Conservation (phyloP, 2,888 invertebrate genomes). For the Xestobium rufovillosum region DNA sequence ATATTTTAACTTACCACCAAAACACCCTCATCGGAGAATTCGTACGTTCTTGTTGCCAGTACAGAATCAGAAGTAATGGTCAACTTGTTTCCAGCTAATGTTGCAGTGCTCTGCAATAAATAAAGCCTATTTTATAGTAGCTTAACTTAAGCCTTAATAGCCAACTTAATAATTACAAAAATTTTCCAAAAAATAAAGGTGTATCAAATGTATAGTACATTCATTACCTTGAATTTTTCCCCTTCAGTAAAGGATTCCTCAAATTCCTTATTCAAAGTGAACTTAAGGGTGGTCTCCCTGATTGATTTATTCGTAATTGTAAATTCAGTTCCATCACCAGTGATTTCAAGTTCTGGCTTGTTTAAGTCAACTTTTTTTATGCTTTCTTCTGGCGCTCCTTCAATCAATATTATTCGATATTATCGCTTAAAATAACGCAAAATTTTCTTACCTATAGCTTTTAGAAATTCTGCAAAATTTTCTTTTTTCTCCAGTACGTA, state of each 20-base stretch:
- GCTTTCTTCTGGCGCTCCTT: slow-evolving; percentile 23
- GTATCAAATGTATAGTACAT: slow-evolving; percentile 8
- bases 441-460: slow-evolving; percentile 24
- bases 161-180: too few relatives aligned
- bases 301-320: slow-evolving; percentile 11
- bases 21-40: too few relatives aligned
- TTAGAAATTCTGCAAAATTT: slow-evolving; percentile 27
- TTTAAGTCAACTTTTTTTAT: slow-evolving; percentile 20
- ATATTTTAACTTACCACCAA: too few relatives aligned
- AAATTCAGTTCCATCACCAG: slow-evolving; percentile 18
- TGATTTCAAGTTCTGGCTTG: slow-evolving; percentile 21
- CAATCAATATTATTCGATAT: slow-evolving; percentile 6
- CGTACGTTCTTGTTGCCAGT: too few relatives aligned
- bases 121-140: slow-evolving; percentile 3
- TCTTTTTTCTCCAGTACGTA: slow-evolving; percentile 26
- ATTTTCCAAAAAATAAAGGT: slow-evolving; percentile 3
- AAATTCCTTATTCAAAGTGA: slow-evolving; percentile 21
- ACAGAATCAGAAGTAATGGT: slow-evolving; percentile 19
- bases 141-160: neutral
- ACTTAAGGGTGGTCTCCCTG: too few relatives aligned
- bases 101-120: slow-evolving; percentile 21
- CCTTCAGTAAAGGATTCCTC: slow-evolving; percentile 21
- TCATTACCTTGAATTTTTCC: slow-evolving; percentile 25
- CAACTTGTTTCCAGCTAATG: slow-evolving; percentile 20
- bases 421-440: neutral